Evolutionary conservation across 2,888 invertebrate species (phyloP).

Genomic region (Sphaeridia pumilis): DNA sequence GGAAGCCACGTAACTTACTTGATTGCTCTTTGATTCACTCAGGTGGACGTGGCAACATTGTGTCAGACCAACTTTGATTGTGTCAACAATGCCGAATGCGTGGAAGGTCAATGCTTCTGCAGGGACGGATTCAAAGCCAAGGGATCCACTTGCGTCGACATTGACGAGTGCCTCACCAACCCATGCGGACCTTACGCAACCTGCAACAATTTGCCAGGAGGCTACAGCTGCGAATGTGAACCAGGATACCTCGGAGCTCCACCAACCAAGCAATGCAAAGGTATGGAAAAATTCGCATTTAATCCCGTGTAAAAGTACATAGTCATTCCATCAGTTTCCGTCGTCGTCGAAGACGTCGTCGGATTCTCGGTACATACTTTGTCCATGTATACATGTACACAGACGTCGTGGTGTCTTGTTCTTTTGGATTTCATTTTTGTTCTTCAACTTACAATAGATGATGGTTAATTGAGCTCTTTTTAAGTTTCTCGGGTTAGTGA

Average conservation of each 20-base stretch:
- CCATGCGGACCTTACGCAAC: conserved; percentile 64
- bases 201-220: conserved; percentile 68
- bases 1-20: background rate
- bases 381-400: too few relatives aligned
- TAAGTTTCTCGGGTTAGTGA: too few relatives aligned
- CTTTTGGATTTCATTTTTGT: too few relatives aligned
- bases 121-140: conserved; percentile 71
- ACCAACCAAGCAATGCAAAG: conserved; percentile 63
- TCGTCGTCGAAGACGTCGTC: too few relatives aligned
- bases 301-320: too few relatives aligned
- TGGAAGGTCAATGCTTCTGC: conserved; percentile 78
- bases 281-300: too few relatives aligned
- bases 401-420: too few relatives aligned
- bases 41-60: conserved; percentile 72
- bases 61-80: conserved; percentile 82
- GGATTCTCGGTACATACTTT: too few relatives aligned
- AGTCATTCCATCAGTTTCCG: too few relatives aligned
- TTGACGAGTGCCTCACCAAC: conserved; percentile 61
- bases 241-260: conserved; percentile 72
- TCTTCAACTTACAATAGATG: too few relatives aligned
- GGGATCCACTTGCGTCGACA: conserved; percentile 64
- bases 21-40: conserved; percentile 37
- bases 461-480: too few relatives aligned
- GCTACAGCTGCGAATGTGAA: conserved; percentile 69
- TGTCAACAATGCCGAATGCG: conserved; percentile 81